Evolutionary conservation across 2,113 vertebrate species (phyloP).

Genomic region (Aramus guarauna): DNA sequence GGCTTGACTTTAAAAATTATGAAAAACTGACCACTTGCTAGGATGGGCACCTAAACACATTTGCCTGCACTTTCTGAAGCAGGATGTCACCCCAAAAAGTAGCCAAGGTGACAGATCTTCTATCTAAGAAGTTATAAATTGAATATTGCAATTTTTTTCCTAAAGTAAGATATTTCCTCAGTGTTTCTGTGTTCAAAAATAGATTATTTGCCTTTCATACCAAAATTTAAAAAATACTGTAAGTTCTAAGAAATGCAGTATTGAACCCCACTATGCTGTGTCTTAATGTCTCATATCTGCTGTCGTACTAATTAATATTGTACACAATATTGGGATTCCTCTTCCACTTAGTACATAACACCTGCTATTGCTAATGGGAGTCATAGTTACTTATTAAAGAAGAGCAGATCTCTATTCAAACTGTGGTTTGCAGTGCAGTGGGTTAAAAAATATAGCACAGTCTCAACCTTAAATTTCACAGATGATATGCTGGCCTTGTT

Average conservation of each 20-base stretch:
- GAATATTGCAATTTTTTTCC: not conserved
- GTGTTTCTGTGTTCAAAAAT: not conserved
- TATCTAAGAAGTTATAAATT: not conserved
- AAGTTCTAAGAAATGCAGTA: not conserved
- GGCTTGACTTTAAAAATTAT: not conserved
- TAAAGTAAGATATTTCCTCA: not conserved
- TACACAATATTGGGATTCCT: not conserved
- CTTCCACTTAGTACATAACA: not conserved
- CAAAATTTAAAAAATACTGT: not conserved
- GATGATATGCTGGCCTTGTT: not conserved
- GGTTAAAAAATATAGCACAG: slow-evolving; percentile 8
- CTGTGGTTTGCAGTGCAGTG: not conserved
- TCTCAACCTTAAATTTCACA: not conserved
- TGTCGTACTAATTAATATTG: not conserved
- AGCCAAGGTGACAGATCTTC: not conserved
- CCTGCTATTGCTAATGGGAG: not conserved
- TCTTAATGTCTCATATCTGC: not conserved
- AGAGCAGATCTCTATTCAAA: not conserved
- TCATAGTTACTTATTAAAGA: not conserved
- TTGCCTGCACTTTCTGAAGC: not conserved
- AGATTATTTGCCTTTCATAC: not conserved
- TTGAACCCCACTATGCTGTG: not conserved
- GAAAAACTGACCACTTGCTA: not conserved
- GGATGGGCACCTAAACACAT: not conserved
- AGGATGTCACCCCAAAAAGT: rapidly evolving